These are phyloP conservation scores for Bos javanicus DNA, from an alignment of 2,113 vertebrate genomes.

Conservation along the genomic window DNA sequence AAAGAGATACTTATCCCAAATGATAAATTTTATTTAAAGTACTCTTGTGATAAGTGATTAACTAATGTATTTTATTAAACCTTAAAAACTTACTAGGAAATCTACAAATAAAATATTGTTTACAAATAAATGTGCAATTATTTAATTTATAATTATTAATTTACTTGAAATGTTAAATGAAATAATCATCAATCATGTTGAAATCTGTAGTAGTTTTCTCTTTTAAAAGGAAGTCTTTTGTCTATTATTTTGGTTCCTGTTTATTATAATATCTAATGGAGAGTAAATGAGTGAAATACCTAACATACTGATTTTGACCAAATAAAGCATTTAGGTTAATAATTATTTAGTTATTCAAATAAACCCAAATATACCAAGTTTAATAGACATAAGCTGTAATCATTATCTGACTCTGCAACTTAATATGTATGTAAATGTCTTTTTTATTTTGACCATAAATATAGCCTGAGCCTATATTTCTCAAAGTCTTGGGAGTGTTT, in stretches of 20 bases:
- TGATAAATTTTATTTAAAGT: conserved; percentile 20
- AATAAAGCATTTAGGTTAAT: conserved; percentile 13
- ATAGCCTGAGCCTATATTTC: conserved; percentile 28
- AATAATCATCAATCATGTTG: conserved; percentile 14
- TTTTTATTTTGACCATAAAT: conserved; percentile 56
- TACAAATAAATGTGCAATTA: background rate
- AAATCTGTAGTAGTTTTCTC: conserved; percentile 8
- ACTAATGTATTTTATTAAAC: background rate
- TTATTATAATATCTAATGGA: conserved; percentile 4
- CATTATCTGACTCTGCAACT: conserved; percentile 46
- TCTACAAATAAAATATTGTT: background rate
- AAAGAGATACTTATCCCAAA: background rate
- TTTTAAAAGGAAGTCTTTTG: background rate
- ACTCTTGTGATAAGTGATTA: conserved; percentile 7
- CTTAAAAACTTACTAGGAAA: background rate
- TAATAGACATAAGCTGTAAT: conserved; percentile 5
- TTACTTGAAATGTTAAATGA: background rate
- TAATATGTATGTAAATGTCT: conserved; percentile 43
- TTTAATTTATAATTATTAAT: conserved; percentile 24
- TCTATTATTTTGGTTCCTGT: background rate
- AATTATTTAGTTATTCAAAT: conserved; percentile 27
- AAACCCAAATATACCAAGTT: background rate
- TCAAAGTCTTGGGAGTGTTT: conserved; percentile 53
- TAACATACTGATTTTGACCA: background rate
- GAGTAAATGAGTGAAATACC: background rate